Base-by-base conservation (phyloP, 2,113 vertebrate species). In the human region DNA sequence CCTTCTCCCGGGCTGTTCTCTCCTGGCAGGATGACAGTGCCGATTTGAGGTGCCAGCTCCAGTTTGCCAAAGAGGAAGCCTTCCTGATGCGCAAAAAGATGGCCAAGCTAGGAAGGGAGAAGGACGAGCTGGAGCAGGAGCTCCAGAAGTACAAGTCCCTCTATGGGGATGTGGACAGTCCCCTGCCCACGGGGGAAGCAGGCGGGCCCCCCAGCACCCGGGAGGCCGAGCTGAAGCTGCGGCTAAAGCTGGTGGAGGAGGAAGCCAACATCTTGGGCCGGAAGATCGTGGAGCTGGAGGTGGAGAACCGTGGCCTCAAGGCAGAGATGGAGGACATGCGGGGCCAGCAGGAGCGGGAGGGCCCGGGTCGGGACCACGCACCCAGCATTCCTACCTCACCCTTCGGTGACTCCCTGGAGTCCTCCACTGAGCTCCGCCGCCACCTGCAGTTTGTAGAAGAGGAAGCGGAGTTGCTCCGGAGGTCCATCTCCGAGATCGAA, bases 371-470 rank as follows among this genome's bases (percentile, higher is more conserved):
- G 59, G 99, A 99, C 97, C 99, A 99, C 6, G 98, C 99, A 98
- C 99, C 99, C 97, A 99, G 99, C 97, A 98, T 99, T 98, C 99
- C 99, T 97, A 99, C 99, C 81, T 99, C 99, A 0, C 99, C 99
- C 3, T 99, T 99, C 0, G 99, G 99, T 0, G 99, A 99, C 82
- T 99, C 99, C 0, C 97, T 99, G 89, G 99, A 99, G 97, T 99
- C 99, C 0, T 99, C 99, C 13, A 97, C 98, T 0, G 99, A 99
- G 98, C 99, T 99, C 25, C 99, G 99, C 0, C 99, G 99, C 27
- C 99, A 99, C 98, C 98, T 99, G 90, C 99, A 99, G 96, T 99
- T 99, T 9, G 99, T 99, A 89, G 99, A 99, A 97, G 99, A 99
- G 97, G 99, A 99, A 97, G 99, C 99, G 0, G 99, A 99, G 97